Evolutionary conservation across 1,140 invertebrate genomes (phyloP).

Genomic region (Macrostomum lignano): DNA sequence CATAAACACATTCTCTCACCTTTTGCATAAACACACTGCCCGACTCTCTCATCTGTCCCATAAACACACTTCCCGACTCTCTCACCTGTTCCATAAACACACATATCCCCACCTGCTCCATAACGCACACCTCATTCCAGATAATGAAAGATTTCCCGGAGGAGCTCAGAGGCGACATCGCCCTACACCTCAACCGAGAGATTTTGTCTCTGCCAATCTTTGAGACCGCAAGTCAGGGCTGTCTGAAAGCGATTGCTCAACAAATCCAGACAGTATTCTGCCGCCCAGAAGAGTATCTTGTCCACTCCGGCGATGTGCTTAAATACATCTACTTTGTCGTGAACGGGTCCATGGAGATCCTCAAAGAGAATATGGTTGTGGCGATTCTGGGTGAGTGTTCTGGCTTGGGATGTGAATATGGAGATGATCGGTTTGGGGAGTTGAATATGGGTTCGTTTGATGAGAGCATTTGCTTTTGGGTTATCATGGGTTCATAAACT

Average conservation of each 20-base stretch:
- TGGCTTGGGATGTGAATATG: not conserved
- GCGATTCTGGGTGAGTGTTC: conserved; percentile 17
- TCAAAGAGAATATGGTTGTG: conserved; percentile 21
- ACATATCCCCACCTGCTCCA: no score
- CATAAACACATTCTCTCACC: no score
- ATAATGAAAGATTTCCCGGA: conserved; percentile 80
- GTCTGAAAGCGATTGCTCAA: conserved; percentile 15
- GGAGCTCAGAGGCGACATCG: conserved; percentile 67
- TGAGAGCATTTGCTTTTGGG: not conserved
- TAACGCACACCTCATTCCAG: no score
- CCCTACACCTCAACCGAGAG: conserved; percentile 71
- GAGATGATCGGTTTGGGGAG: not conserved
- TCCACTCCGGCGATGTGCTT: conserved; percentile 21
- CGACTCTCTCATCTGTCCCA: no score
- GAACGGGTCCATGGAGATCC: conserved; percentile 22
- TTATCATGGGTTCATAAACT: no score
- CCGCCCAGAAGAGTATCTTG: conserved; percentile 21
- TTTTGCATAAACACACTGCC: no score
- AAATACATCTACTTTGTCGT: conserved; percentile 22
- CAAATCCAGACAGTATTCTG: conserved; percentile 18
- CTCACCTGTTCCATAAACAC: no score
- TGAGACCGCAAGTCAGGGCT: conserved; percentile 36
- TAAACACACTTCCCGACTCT: no score
- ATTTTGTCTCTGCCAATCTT: conserved; percentile 74
- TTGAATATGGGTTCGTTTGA: not conserved